These are phyloP conservation scores for Scopus umbretta DNA, from an alignment of 2,113 vertebrate species.

Conservation along the genomic window DNA sequence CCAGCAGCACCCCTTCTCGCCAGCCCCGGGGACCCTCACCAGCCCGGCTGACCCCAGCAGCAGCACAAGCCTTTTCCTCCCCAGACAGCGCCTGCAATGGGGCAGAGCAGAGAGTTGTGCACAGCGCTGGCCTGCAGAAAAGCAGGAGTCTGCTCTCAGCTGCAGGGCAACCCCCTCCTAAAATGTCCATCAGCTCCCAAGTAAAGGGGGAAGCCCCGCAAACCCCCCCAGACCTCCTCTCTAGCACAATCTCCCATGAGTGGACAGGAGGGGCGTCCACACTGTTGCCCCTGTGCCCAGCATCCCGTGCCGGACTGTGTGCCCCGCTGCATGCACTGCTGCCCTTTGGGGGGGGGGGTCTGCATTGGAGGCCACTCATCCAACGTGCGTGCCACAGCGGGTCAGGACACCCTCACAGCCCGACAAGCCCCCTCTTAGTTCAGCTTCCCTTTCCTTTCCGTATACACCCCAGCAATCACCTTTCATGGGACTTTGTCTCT, in stretches of 20 bases:
- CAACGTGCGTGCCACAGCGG: fast-evolving
- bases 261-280: not conserved
- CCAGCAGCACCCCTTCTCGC: not conserved
- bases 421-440: no score
- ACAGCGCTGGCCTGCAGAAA: not conserved
- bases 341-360: fast-evolving
- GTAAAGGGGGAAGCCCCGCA: not conserved
- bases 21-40: not conserved
- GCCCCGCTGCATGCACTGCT: not conserved
- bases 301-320: fast-evolving
- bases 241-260: fast-evolving
- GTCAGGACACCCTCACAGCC: not conserved
- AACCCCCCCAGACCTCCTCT: fast-evolving
- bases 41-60: fast-evolving
- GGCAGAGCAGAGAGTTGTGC: fast-evolving
- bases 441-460: not conserved
- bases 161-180: not conserved
- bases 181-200: not conserved
- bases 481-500: not conserved
- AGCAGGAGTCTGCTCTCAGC: not conserved
- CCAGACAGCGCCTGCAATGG: not conserved
- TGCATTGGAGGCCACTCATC: not conserved
- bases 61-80: not conserved
- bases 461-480: no score
- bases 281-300: no score